Evolutionary conservation across 2,113 vertebrate genomes (phyloP), one percentile per base, ranked within the genome.

Genomic region (Podiceps cristatus): DNA sequence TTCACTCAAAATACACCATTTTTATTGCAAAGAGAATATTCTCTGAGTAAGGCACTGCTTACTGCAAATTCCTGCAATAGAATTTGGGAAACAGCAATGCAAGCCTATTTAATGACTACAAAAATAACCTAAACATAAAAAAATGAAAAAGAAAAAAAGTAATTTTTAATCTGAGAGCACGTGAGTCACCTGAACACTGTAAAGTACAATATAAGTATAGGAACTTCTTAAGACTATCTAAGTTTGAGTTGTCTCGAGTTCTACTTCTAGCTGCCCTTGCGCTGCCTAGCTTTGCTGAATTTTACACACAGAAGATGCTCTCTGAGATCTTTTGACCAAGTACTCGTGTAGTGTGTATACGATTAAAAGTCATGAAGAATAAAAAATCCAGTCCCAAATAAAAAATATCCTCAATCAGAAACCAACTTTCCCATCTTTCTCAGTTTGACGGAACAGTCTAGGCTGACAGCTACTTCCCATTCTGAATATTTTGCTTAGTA

Each of bases 301-400:
- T 59, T 83, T 50, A 84, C 31, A 80, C 17, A 33, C 5, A 31
- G 22, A 63, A 64, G 63, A 66, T 71, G 74, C 23, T 74, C 47
- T 62, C 44, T 1, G 4, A 67, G 50, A 31, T 18, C 25, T 53
- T 53, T 24, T 59, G 28, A 72, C 10, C 1, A 0, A 35, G 44
- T 27, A 33, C 7, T 66, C 0, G 0, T 23, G 9, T 7, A 42
- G 31, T 1, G 11, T 56, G 25, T 29, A 37, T 13, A 56, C 3
- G 40, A 42, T 18, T 72, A 40, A 77, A 67, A 52, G 35, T 69
- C 23, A 52, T 0, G 7, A 86, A 86, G 24, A 80, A 66, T 3
- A n/a, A 93, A 63, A 76, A 60, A 23, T 11, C 17, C 50, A 59
- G 18, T 24, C n/a, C 47, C 14, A 47, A 76, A 35, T 72, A 35